Evolutionary conservation across 2,797 vertebrate species (phyloP).

Genomic region (Mallotus villosus): DNA sequence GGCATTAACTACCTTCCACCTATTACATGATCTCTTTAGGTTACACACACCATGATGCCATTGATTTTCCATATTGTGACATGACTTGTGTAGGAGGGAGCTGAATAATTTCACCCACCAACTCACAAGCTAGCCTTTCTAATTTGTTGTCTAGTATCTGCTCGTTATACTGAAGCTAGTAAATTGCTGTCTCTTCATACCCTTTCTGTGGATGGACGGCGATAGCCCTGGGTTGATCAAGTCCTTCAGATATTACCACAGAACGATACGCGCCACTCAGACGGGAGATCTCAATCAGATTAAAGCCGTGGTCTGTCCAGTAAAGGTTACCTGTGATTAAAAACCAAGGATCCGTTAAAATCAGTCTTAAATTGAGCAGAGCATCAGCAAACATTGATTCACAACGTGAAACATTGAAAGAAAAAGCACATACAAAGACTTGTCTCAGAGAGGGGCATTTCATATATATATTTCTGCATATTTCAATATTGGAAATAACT

Average conservation of each 20-base stretch:
- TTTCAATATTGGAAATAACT: too few relatives aligned
- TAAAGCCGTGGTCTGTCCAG: constrained; percentile 97
- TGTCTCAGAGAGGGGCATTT: too few relatives aligned
- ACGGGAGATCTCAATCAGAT: constrained; percentile 93
- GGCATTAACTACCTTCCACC: constrained; percentile 3
- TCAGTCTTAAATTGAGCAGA: neutral
- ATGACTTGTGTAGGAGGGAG: constrained; percentile 7
- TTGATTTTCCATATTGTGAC: neutral
- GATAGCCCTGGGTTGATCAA: constrained; percentile 94
- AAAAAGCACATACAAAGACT: neutral
- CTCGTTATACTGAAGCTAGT: neutral
- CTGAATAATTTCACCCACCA: neutral
- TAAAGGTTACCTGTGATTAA: constrained; percentile 88
- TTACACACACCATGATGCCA: neutral
- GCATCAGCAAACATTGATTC: neutral
- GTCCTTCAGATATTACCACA: constrained; percentile 90
- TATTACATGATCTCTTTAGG: constrained; percentile 13
- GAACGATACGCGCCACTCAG: constrained; percentile 93
- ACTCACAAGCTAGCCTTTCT: neutral
- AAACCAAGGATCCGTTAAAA: neutral
- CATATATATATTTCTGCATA: too few relatives aligned
- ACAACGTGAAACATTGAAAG: neutral
- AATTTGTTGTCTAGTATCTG: constrained; percentile 1
- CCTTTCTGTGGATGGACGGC: constrained; percentile 95
- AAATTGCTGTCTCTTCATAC: constrained; percentile 63